Percentiles rank a stretch among this genome's conserved stretches.
phyloP scores from a whole-genome alignment of 2,888 invertebrate species.

The Caprella mutica region DNA sequence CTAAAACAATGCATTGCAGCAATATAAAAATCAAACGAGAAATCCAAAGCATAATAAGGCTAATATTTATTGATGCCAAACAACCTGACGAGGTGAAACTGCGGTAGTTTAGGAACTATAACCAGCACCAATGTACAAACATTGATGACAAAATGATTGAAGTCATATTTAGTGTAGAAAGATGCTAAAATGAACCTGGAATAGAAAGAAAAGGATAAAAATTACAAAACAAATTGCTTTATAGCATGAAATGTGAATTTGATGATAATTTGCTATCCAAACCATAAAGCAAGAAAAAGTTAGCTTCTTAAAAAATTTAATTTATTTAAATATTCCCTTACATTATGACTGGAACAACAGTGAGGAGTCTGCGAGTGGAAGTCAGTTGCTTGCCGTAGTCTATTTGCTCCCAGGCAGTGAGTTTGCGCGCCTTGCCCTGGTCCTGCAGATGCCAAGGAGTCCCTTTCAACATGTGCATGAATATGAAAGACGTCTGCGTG shows the following conservation, averaged over 20 bases:
- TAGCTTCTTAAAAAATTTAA: too few relatives aligned
- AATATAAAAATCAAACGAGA: too few relatives aligned
- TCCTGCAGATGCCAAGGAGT: conserved; percentile 56
- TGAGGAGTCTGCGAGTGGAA: conserved; percentile 54
- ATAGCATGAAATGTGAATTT: too few relatives aligned
- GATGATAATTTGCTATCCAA: too few relatives aligned
- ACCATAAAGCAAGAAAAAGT: too few relatives aligned
- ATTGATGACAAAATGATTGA: conserved; percentile 50
- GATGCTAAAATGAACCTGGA: conserved; percentile 50
- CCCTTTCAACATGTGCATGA: conserved; percentile 55
- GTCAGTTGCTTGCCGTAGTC: conserved; percentile 58
- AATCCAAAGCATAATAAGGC: too few relatives aligned
- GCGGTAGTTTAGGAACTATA: conserved; percentile 50
- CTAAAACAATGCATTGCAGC: too few relatives aligned
- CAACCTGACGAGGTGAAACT: conserved; percentile 50
- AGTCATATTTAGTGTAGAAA: conserved; percentile 50
- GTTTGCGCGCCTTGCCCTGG: conserved; percentile 49
- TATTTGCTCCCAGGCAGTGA: conserved; percentile 61
- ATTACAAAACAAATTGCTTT: too few relatives aligned
- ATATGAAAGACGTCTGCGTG: conserved; percentile 51
- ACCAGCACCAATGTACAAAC: conserved; percentile 47
- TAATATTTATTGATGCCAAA: conserved; percentile 52
- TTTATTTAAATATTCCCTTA: too few relatives aligned
- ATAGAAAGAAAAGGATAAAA: too few relatives aligned
- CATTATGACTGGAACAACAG: conserved; percentile 53